Conservation (phyloP, 2,797 vertebrate genomes). For the Spheniscus humboldti region DNA sequence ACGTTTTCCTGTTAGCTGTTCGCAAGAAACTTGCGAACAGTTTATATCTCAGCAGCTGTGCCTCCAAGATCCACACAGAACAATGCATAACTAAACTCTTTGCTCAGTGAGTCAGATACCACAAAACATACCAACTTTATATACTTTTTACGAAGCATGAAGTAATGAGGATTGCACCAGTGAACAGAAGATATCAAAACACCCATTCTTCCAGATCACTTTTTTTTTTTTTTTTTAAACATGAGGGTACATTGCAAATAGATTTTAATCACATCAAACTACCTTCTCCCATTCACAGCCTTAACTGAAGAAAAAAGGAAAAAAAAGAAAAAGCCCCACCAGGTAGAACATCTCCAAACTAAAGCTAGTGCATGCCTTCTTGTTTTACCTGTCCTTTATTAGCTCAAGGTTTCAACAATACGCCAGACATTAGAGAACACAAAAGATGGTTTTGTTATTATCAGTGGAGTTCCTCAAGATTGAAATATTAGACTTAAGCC, state of each 20-base stretch:
- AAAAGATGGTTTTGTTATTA: neutral
- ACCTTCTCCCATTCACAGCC: neutral
- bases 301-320: neutral
- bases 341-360: neutral
- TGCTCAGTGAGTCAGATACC: neutral
- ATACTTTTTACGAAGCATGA: neutral
- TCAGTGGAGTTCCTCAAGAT: neutral
- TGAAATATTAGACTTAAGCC: neutral
- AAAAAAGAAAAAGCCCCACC: neutral
- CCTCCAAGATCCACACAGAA: neutral
- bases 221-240: neutral
- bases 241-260: neutral
- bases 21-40: too few relatives aligned
- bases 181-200: neutral
- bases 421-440: neutral
- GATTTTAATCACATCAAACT: neutral
- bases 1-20: neutral
- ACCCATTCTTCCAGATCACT: neutral
- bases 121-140: neutral
- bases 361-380: neutral
- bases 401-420: neutral
- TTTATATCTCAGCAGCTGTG: neutral
- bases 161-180: neutral
- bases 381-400: neutral
- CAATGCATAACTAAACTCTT: neutral